phyloP scores from a whole-genome alignment of 2,113 vertebrate species.

The Hemiprocne comata region DNA sequence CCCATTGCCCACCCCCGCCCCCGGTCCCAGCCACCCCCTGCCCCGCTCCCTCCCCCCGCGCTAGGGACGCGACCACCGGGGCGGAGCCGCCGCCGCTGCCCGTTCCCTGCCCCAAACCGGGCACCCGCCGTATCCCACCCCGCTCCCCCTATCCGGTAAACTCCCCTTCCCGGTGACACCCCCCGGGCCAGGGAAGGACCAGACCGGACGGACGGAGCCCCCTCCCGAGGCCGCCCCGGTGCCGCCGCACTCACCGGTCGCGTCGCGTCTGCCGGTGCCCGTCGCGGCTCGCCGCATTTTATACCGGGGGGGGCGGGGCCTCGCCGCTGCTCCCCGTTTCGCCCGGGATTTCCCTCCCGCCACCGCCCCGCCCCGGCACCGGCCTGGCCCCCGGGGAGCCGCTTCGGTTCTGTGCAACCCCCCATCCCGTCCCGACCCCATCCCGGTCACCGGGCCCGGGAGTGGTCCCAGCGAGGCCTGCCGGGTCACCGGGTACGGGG shows the following conservation, averaged over 20 bases:
- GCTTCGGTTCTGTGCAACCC: background rate
- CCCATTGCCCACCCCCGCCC: background rate
- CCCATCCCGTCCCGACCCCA: background rate
- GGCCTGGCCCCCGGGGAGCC: background rate
- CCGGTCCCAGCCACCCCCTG: background rate
- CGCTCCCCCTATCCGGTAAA: too few species aligned
- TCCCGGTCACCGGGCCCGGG: background rate
- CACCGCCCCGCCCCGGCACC: background rate
- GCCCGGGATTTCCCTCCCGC: background rate
- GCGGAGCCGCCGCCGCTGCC: background rate
- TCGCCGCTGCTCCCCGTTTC: background rate
- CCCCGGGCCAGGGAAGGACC: too few species aligned
- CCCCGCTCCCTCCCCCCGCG: background rate
- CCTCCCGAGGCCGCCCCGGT: background rate
- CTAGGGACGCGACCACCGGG: background rate
- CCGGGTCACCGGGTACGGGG: background rate
- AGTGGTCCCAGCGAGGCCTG: background rate
- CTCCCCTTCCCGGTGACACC: background rate
- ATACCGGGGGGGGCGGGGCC: background rate
- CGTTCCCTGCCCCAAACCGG: too few species aligned
- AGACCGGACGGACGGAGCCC: too few species aligned
- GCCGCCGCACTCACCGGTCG: background rate
- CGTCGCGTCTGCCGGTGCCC: too few species aligned
- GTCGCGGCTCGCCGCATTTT: background rate
- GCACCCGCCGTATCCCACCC: background rate